Percentiles rank a stretch among this genome's conserved stretches.
Conservation (phyloP, 2,888 invertebrate genomes). For the Torymus tubicola region DNA sequence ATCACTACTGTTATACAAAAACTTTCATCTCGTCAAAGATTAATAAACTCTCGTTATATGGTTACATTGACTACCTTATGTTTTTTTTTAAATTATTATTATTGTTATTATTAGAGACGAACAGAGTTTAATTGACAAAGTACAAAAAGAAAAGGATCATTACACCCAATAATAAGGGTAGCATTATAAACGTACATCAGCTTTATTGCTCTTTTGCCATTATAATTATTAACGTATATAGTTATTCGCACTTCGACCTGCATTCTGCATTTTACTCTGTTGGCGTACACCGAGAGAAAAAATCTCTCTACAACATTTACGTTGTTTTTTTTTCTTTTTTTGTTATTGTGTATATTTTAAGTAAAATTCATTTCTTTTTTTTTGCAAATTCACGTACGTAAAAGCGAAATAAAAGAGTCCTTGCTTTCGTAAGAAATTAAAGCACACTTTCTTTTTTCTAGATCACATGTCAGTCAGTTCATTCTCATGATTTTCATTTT, state of each 20-base stretch:
- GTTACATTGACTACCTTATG: constrained; percentile 51
- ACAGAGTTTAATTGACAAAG: constrained; percentile 57
- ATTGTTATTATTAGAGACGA: constrained; percentile 48
- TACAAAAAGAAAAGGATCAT: constrained; percentile 60
- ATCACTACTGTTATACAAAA: constrained; percentile 38
- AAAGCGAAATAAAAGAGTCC: background rate
- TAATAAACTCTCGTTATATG: constrained; percentile 45
- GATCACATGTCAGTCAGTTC: constrained; percentile 16
- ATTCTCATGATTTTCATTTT: constrained; percentile 38
- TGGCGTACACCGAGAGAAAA: constrained; percentile 56
- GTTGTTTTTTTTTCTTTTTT: background rate
- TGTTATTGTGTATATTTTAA: too few relatives aligned
- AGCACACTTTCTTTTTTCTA: background rate
- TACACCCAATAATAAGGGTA: constrained; percentile 53
- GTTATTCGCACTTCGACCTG: constrained; percentile 61
- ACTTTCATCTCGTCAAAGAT: constrained; percentile 44
- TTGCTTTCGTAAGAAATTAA: background rate
- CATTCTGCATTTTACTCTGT: constrained; percentile 24
- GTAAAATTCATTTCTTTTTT: too few relatives aligned
- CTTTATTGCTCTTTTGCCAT: constrained; percentile 29
- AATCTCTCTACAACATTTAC: constrained; percentile 17
- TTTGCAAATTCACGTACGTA: background rate
- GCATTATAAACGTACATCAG: constrained; percentile 50
- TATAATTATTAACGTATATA: constrained; percentile 47
- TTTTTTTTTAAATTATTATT: constrained; percentile 30